Conservation (phyloP, 2,113 vertebrate species). For the Chamaea fasciata region DNA sequence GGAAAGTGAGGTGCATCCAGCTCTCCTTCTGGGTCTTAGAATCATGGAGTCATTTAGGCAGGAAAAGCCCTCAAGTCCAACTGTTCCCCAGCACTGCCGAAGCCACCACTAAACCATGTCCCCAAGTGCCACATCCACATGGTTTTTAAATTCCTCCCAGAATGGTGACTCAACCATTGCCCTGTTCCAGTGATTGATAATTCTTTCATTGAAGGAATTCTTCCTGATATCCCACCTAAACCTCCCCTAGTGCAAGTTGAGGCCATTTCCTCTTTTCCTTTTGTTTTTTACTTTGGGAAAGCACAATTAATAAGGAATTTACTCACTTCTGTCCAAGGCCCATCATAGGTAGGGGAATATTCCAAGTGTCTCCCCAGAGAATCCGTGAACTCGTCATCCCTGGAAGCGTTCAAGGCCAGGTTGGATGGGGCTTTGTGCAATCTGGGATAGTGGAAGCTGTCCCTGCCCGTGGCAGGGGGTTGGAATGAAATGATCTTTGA, state of each 20-base stretch:
- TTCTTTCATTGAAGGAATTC: neutral
- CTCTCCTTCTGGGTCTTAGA: neutral
- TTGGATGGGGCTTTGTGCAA: neutral
- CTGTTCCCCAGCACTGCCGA: neutral
- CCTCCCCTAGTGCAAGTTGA: neutral
- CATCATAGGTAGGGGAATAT: neutral
- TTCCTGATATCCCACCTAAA: neutral
- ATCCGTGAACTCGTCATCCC: neutral
- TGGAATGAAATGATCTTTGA: neutral
- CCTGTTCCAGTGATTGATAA: neutral
- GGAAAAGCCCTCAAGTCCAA: neutral
- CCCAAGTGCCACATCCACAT: neutral
- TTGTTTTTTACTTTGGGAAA: neutral
- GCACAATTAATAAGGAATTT: neutral
- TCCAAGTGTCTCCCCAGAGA: neutral
- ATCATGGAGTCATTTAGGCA: neutral
- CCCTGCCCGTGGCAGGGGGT: neutral
- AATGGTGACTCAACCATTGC: neutral
- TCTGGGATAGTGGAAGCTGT: neutral
- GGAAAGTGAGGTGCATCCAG: neutral
- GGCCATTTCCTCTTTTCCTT: neutral
- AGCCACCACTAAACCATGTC: neutral
- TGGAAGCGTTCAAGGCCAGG: neutral
- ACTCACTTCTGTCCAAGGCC: neutral
- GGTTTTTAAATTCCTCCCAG: neutral